A percentile compares a stretch with the other conserved stretches of the same genome.
These are phyloP conservation scores for Achlya flavicornis DNA, from an alignment of 2,888 invertebrate genomes.

Conservation along the genomic window DNA sequence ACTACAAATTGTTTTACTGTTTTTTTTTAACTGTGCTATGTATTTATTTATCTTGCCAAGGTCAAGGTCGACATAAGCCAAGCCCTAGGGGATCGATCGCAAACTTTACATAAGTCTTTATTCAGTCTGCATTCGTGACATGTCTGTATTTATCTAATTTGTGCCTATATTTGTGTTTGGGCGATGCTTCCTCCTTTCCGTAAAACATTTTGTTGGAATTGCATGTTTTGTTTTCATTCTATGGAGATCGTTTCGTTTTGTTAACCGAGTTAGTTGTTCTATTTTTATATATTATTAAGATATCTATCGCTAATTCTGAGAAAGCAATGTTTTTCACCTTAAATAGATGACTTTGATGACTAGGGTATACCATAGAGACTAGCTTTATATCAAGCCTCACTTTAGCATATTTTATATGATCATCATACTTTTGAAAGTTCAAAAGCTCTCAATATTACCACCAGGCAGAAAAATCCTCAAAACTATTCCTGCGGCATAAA, in stretches of 20 bases:
- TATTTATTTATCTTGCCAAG: conserved; percentile 18
- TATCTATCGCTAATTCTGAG: too few relatives aligned
- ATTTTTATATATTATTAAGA: too few relatives aligned
- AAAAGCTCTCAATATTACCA: too few relatives aligned
- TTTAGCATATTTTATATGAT: too few relatives aligned
- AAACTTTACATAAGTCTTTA: conserved; percentile 1
- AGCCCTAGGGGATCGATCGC: conserved; percentile 12
- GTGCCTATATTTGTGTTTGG: background rate
- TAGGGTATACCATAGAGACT: too few relatives aligned
- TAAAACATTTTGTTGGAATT: background rate
- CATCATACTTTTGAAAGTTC: too few relatives aligned
- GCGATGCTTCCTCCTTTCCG: background rate
- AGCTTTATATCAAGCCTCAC: too few relatives aligned
- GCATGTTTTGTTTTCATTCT: background rate
- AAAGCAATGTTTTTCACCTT: too few relatives aligned
- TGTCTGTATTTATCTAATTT: conserved; percentile 11
- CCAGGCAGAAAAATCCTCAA: too few relatives aligned
- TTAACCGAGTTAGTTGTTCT: background rate
- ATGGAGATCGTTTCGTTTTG: background rate
- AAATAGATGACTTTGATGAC: too few relatives aligned
- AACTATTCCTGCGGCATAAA: too few relatives aligned
- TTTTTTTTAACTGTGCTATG: background rate
- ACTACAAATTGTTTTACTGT: background rate
- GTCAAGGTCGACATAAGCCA: conserved; percentile 28
- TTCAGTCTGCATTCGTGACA: conserved; percentile 20